These are phyloP conservation scores for Heliconius hewitsoni DNA, from an alignment of 1,140 invertebrate genomes.

Conservation along the genomic window DNA sequence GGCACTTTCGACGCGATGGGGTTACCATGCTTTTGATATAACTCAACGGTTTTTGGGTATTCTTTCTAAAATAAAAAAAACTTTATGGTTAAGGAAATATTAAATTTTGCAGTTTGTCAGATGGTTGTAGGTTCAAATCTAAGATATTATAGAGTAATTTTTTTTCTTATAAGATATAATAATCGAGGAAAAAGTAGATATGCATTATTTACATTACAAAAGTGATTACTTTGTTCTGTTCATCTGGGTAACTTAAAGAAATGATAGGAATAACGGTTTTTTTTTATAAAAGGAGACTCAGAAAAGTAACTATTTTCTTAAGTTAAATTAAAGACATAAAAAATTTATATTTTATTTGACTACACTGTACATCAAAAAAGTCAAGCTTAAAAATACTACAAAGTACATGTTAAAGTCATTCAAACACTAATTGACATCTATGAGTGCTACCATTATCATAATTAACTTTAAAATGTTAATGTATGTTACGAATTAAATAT, in stretches of 20 bases:
- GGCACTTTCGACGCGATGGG: slow-evolving; percentile 47
- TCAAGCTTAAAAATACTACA: background rate
- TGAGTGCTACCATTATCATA: background rate
- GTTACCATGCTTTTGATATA: slow-evolving; percentile 28
- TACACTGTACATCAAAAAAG: too few relatives aligned
- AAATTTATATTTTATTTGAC: background rate
- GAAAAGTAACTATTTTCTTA: too few relatives aligned
- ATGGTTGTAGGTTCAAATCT: background rate
- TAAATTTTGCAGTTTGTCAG: background rate
- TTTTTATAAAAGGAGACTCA: too few relatives aligned
- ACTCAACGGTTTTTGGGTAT: background rate
- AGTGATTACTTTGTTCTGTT: background rate
- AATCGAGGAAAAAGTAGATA: background rate
- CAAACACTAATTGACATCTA: slow-evolving; percentile 5
- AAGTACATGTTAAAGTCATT: background rate
- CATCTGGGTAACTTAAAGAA: too few relatives aligned
- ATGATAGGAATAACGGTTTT: too few relatives aligned
- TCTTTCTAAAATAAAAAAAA: slow-evolving; percentile 4
- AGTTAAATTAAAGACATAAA: background rate
- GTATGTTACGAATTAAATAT: slow-evolving; percentile 4
- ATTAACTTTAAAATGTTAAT: background rate
- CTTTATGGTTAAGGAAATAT: background rate
- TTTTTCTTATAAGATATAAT: background rate
- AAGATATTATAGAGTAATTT: background rate
- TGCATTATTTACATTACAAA: background rate